Conservation (phyloP, 2,797 vertebrate species). For the Urophycis tenuis region DNA sequence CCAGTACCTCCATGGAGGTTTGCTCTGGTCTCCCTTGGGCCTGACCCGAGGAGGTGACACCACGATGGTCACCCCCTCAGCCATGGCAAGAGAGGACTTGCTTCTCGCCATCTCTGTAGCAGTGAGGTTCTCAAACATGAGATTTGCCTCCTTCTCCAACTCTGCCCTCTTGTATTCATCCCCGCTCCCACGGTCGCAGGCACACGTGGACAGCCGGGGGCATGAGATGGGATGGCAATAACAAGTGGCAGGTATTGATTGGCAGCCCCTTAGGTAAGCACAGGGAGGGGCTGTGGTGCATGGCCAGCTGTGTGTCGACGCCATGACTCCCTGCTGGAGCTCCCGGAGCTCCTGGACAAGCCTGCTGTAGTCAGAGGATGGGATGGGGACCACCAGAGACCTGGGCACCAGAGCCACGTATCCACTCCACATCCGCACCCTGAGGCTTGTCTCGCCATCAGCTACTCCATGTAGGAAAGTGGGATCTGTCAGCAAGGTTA, state of each 20-base stretch:
- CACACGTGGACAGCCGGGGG: conserved; percentile 47
- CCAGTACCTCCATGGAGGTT: conserved; percentile 75
- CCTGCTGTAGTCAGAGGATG: conserved; percentile 62
- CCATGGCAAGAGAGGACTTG: conserved; percentile 29
- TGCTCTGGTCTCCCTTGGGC: conserved; percentile 35
- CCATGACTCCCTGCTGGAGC: conserved; percentile 45
- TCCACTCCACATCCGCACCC: conserved; percentile 79
- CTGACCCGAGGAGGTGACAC: conserved; percentile 48
- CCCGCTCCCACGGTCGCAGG: conserved; percentile 25
- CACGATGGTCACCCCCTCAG: conserved; percentile 53
- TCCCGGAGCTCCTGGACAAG: conserved; percentile 66
- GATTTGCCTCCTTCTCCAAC: conserved; percentile 25
- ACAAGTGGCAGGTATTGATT: conserved; percentile 15
- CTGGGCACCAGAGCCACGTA: conserved; percentile 60
- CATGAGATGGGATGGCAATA: conserved; percentile 39
- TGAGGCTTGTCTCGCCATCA: conserved; percentile 65
- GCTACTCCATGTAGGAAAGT: conserved; percentile 14
- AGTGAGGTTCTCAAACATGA: conserved; percentile 44
- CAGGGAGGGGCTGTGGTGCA: conserved; percentile 30
- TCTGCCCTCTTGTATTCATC: conserved; percentile 26
- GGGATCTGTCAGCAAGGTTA: background rate
- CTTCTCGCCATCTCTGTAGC: conserved; percentile 31
- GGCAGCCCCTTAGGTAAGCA: conserved; percentile 20
- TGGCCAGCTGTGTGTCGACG: conserved; percentile 28
- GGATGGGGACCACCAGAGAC: conserved; percentile 67